Percentiles rank a stretch among this genome's conserved stretches.
Evolutionary conservation across 2,113 vertebrate species (phyloP).

Genomic region (Gulo gulo): DNA sequence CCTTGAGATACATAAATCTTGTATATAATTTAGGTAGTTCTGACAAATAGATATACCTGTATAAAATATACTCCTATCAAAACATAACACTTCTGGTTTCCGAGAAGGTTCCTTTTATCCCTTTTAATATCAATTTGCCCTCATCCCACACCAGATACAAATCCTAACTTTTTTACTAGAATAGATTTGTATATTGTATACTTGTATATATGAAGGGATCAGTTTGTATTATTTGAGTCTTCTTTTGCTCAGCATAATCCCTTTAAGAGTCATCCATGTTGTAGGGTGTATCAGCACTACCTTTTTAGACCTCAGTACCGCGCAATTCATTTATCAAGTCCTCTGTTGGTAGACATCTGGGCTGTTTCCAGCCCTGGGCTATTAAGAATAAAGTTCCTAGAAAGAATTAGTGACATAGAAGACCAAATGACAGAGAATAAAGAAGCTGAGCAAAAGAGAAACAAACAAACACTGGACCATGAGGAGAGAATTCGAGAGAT

Average conservation of each 20-base stretch:
- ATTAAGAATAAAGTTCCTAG: constrained; percentile 61
- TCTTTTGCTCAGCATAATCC: background rate
- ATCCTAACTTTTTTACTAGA: background rate
- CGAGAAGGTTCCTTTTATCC: background rate
- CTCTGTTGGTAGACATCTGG: background rate
- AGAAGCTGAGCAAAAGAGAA: no score
- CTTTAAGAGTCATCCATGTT: background rate
- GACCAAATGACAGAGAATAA: no score
- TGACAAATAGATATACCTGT: background rate
- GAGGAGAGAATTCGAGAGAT: no score
- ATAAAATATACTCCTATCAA: constrained; percentile 2
- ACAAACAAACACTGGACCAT: no score
- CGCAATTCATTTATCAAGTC: constrained; percentile 6
- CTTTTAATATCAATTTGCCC: background rate
- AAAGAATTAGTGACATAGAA: no score
- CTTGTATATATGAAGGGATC: background rate
- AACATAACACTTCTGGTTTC: background rate
- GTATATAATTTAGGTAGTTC: background rate
- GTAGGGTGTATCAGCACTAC: background rate
- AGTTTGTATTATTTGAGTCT: background rate
- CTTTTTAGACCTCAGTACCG: background rate
- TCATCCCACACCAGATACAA: background rate
- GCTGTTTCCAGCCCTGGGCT: constrained; percentile 22
- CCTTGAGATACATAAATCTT: background rate
- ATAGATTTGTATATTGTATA: background rate